Evolutionary conservation across 1,140 invertebrate genomes (phyloP).

Genomic region (Scaptodrosophila lebanonensis): DNA sequence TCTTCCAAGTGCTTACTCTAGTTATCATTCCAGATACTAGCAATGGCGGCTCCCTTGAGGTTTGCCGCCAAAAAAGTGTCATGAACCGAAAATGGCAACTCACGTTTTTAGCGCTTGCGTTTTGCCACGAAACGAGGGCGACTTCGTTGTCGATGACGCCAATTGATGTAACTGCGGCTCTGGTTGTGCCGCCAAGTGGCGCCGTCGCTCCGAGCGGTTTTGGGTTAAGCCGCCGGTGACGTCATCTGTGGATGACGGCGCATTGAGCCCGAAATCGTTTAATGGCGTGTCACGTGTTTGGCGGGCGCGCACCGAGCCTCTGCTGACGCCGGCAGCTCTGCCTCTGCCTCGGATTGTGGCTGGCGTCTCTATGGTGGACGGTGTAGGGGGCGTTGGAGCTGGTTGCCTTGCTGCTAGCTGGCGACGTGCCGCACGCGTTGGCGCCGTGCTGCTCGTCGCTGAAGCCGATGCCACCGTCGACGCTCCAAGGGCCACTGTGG

Average conservation of each 20-base stretch:
- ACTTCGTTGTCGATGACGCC: slow-evolving; percentile 8
- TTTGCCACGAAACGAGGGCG: slow-evolving; percentile 1
- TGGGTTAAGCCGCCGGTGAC: not conserved
- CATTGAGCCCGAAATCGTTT: not conserved
- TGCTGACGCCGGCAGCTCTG: slow-evolving; percentile 9
- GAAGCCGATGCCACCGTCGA: slow-evolving; percentile 12
- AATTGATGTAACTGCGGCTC: slow-evolving; percentile 23
- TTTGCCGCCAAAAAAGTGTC: not conserved
- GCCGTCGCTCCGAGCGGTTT: not conserved
- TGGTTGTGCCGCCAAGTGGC: not conserved
- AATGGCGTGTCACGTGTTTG: slow-evolving; percentile 52
- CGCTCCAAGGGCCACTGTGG: slow-evolving; percentile 50
- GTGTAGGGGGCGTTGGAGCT: not conserved
- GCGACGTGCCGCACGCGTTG: slow-evolving; percentile 16
- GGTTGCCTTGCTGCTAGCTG: slow-evolving; percentile 16
- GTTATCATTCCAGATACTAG: no score
- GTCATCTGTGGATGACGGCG: slow-evolving; percentile 12
- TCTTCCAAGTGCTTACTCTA: no score
- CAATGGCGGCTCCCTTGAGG: not conserved
- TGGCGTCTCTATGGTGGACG: slow-evolving; percentile 3
- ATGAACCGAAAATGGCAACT: slow-evolving; percentile 33
- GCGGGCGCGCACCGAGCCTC: slow-evolving; percentile 6
- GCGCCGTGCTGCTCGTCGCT: slow-evolving; percentile 21
- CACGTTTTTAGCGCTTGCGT: slow-evolving; percentile 68
- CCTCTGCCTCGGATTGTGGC: slow-evolving; percentile 32